Evolutionary conservation across 2,797 vertebrate genomes (phyloP), one percentile per base, ranked within the genome.

Genomic region (Propithecus deckenii): DNA sequence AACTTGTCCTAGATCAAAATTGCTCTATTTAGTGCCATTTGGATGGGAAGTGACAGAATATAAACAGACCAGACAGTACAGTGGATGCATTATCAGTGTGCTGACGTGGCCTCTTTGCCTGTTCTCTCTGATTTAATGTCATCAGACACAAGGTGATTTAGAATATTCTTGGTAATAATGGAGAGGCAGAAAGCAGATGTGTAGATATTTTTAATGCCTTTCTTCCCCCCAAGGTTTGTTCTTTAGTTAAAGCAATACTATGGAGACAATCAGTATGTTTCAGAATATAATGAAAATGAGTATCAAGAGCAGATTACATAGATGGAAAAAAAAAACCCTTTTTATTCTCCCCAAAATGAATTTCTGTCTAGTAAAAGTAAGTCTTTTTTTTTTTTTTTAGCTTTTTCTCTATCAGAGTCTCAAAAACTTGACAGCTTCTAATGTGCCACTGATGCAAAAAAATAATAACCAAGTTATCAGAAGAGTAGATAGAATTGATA

Each of bases 61-160:
- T 83, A 95, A 97, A 86, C 89, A 2, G 5, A 96, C 28, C 67
- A 95, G 94, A 52, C 94, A 96, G 75, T 76, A 5, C 52, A 25
- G 89, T 89, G 96, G 63, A 90, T 65, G 25, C 83, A 50, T 86
- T 85, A 43, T 76, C 94, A 93, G 80, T 17, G 1, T 22, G 96
- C 92, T 89, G 87, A 61, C 76, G 96, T 84, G 75, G 52, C 71
- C 81, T 96, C 94, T 94, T 86, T 96, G 94, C 94, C 95, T 98
- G 15, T 65, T 87, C 15, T 90, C 86, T 85, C 91, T 96, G 96
- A 98, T 59, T 97, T 97, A 98, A 98, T 96, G 91, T 80, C 96
- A 97, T 97, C 96, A 97, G 79, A 91, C 30, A 25, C 81, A 90
- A 94, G 74, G 84, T 98, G 97, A 98, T 98, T 98, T 98, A 97